Conservation (phyloP, 2,888 invertebrate species). For the Helicoverpa assulta region DNA sequence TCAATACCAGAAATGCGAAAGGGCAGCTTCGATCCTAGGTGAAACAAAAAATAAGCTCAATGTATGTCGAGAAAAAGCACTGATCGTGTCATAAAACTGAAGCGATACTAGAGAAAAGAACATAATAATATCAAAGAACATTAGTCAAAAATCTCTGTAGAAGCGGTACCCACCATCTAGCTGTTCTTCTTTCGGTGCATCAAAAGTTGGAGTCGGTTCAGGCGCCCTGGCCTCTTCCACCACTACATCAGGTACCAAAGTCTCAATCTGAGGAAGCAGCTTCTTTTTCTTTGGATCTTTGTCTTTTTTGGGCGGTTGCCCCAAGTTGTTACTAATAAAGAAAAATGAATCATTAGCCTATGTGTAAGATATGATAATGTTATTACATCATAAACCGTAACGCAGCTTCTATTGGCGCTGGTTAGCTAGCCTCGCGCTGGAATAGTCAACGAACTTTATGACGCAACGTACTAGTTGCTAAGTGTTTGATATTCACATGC, state of each 20-base stretch:
- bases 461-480: too few species aligned
- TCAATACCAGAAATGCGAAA: too few species aligned
- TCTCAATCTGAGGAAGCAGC: constrained; percentile 70
- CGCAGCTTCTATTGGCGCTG: too few species aligned
- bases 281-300: constrained; percentile 92
- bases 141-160: constrained; percentile 25
- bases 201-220: constrained; percentile 59
- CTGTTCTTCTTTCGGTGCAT: constrained; percentile 62
- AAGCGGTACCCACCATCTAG: constrained; percentile 72
- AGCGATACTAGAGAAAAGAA: constrained; percentile 6
- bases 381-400: not conserved
- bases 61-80: too few species aligned
- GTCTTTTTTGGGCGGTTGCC: constrained; percentile 88
- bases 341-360: not conserved
- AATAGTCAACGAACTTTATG: too few species aligned
- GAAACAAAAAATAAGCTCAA: too few species aligned
- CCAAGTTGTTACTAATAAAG: constrained; percentile 64
- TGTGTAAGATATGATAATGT: not conserved
- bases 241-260: constrained; percentile 59
- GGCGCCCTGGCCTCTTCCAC: constrained; percentile 62
- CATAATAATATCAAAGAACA: constrained; percentile 9
- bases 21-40: too few species aligned
- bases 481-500: too few species aligned
- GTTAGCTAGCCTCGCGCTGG: too few species aligned
- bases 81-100: not conserved